A percentile compares a stretch with the other conserved stretches of the same genome.
phyloP scores from a whole-genome alignment of 2,113 vertebrate genomes.

The Lepus timidus region DNA sequence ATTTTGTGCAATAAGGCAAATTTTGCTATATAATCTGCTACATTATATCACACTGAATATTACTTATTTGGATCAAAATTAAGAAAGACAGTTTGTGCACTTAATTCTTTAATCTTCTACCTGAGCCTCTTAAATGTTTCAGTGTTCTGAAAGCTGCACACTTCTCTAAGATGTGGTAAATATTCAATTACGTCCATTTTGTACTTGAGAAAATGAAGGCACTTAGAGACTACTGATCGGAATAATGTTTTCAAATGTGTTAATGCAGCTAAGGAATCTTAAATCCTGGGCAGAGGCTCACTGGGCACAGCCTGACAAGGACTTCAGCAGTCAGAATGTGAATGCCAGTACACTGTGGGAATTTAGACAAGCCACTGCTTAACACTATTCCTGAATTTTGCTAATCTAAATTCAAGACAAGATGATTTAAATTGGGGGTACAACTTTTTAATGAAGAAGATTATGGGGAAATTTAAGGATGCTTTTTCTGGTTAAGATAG shows the following conservation, averaged over 20 bases:
- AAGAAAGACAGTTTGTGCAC: constrained; percentile 60
- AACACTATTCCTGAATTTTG: neutral
- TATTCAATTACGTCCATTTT: constrained; percentile 80
- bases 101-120: constrained; percentile 80
- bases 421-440: neutral
- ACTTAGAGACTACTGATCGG: constrained; percentile 66
- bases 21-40: neutral
- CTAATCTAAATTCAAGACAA: constrained; percentile 19
- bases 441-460: constrained; percentile 12
- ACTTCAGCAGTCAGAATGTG: neutral
- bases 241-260: constrained; percentile 78
- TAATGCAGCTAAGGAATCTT: constrained; percentile 70
- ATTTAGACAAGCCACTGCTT: neutral
- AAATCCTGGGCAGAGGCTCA: constrained; percentile 50
- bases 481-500: neutral
- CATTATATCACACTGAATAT: constrained; percentile 51
- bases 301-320: constrained; percentile 56
- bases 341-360: constrained; percentile 43
- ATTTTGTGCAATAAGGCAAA: constrained; percentile 56
- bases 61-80: constrained; percentile 69
- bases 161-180: constrained; percentile 72
- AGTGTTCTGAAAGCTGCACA: constrained; percentile 63
- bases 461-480: constrained; percentile 10
- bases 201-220: constrained; percentile 79
- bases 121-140: constrained; percentile 72